phyloP scores from a whole-genome alignment of 1,140 invertebrate genomes.

The Chironomus tepperi region DNA sequence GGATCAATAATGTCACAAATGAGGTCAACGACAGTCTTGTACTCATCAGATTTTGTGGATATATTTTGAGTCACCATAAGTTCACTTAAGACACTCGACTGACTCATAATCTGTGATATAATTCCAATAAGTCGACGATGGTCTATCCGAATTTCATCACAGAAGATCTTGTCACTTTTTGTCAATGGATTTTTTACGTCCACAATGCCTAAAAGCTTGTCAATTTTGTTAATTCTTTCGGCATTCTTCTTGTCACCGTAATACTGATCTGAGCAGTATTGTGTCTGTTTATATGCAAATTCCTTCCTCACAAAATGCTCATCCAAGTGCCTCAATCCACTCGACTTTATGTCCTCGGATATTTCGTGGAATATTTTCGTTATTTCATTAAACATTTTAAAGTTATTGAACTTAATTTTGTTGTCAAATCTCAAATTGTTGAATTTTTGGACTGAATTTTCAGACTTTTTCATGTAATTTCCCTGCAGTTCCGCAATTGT shows the following conservation, averaged over 20 bases:
- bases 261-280: background rate
- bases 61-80: background rate
- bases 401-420: background rate
- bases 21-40: background rate
- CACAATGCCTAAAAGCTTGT: too few relatives aligned
- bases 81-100: background rate
- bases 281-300: background rate
- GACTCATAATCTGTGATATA: background rate
- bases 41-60: background rate
- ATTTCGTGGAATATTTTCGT: background rate
- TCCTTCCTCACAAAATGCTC: background rate
- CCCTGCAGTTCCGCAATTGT: too few relatives aligned
- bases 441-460: background rate
- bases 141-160: background rate
- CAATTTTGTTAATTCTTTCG: background rate
- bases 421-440: background rate
- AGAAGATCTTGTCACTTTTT: background rate
- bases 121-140: background rate
- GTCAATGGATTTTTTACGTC: background rate
- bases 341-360: background rate
- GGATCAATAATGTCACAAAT: conserved; percentile 8
- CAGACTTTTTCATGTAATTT: background rate
- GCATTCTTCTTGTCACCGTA: background rate
- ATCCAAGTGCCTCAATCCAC: background rate
- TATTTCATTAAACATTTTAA: background rate